Evolutionary conservation across 2,113 vertebrate genomes (phyloP), one percentile per base, ranked within the genome.

Genomic region (Ursus arctos): DNA sequence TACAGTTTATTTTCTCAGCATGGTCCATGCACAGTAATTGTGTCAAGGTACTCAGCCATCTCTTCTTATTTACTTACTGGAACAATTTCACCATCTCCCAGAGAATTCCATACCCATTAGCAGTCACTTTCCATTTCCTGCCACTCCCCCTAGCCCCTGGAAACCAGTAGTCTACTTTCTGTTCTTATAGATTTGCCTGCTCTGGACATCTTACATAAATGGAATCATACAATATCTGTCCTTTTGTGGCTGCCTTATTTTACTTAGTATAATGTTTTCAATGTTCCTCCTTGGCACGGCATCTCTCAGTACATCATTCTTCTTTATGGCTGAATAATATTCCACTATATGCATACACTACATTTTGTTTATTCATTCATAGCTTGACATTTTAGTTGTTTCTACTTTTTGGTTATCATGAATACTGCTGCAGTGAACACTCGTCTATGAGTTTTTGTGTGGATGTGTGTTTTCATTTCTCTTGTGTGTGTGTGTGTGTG

Each of bases 331-430:
- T 31, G 7, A 95, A 57, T n/a, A 88, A 57, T 55, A 61, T 69
- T 95, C n/a, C 47, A 82, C 55, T 71, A 16, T 82, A 76, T 69
- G 51, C 26, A 77, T 97, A 22, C 53, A 57, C 5, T n/a, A 69
- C 36, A 91, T 47, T 97, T 95, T 91, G 28, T 96, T 84, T 84
- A 77, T 82, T 55, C 11, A n/a, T 76, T 96, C 61, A 53, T 83
- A 18, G 28, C 76, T 49, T 69, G 57, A 74, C 57, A 93, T 57
- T 79, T 84, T 16, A 28, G 18, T 95, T 88, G 28, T 91, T 94
- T 81, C 7, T 9, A 92, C 31, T 26, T 90, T 67, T 79, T 47
- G 18, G 33, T 26, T 92, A 67, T 80, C 22, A 86, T 89, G 22
- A 86, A 65, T 71, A 88, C 57, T 71, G 16, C 65, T 95, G 6